phyloP scores from a whole-genome alignment of 2,888 invertebrate species.

The Drosophila mettleri region DNA sequence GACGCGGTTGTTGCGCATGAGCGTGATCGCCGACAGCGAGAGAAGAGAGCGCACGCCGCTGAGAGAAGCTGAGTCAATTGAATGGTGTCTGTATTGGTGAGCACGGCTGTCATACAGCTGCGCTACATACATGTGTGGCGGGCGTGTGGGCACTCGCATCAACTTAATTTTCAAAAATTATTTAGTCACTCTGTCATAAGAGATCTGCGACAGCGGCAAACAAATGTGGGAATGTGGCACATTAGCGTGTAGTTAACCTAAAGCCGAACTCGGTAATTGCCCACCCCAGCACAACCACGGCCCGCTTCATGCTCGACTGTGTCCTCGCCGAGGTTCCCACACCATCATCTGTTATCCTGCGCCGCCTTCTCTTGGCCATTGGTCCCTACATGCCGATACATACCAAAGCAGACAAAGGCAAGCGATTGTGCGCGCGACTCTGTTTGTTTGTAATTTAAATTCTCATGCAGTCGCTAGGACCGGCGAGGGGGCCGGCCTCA shows the following conservation, averaged over 20 bases:
- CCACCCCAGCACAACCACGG: constrained; percentile 34
- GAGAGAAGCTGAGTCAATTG: constrained; percentile 19
- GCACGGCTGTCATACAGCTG: constrained; percentile 20
- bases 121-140: constrained; percentile 39
- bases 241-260: constrained; percentile 60
- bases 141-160: constrained; percentile 41
- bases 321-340: constrained; percentile 71
- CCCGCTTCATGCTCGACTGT: constrained; percentile 73
- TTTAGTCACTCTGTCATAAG: constrained; percentile 42
- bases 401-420: constrained; percentile 54
- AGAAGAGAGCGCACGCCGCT: constrained; percentile 18
- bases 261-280: constrained; percentile 54
- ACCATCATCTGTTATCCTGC: constrained; percentile 65
- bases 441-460: constrained; percentile 76
- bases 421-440: constrained; percentile 52
- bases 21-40: constrained; percentile 36
- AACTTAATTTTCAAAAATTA: constrained; percentile 44
- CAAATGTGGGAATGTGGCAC: constrained; percentile 66
- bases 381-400: constrained; percentile 65
- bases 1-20: constrained; percentile 64
- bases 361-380: constrained; percentile 30
- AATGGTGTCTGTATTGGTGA: constrained; percentile 11
- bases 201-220: constrained; percentile 10
- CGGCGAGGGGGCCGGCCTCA: constrained; percentile 51
- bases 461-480: constrained; percentile 69